Percentiles rank a stretch among this genome's conserved stretches.
Conservation (phyloP, 35 echinoderm and acorn worm genomes). For the Strongylocentrotus purpuratus region DNA sequence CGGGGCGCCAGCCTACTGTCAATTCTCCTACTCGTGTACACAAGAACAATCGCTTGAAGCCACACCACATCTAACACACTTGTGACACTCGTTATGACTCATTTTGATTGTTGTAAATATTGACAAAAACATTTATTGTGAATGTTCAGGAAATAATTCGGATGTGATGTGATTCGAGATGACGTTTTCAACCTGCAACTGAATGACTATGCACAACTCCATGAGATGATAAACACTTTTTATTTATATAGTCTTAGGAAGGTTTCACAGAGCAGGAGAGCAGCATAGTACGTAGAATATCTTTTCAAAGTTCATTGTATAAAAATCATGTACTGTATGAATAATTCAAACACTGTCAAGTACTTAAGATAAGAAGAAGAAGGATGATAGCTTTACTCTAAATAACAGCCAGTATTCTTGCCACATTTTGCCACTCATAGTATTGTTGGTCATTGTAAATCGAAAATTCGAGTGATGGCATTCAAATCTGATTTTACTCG, state of each 20-base stretch:
- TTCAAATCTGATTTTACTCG: not conserved
- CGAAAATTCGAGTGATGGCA: not conserved
- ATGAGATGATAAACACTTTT: not conserved
- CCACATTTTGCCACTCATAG: not conserved
- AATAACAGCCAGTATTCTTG: not conserved
- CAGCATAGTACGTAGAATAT: not conserved
- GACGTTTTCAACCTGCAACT: not conserved
- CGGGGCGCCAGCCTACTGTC: constrained; percentile 26
- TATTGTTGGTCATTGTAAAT: not conserved
- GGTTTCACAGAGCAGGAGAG: not conserved
- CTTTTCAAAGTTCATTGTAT: not conserved
- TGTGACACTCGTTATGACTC: not conserved
- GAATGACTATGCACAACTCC: not conserved
- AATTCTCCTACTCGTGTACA: constrained; percentile 44
- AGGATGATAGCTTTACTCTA: not conserved
- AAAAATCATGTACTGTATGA: not conserved
- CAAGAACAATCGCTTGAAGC: constrained; percentile 49
- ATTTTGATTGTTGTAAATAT: constrained; percentile 4
- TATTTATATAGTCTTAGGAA: not conserved
- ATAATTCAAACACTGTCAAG: not conserved
- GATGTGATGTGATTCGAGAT: not conserved
- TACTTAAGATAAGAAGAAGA: not conserved
- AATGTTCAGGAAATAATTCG: not conserved
- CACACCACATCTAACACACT: constrained; percentile 40
- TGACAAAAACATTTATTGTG: constrained; percentile 16